Evolutionary conservation across 2,888 invertebrate genomes (phyloP).

Genomic region (Abrostola triplasia): DNA sequence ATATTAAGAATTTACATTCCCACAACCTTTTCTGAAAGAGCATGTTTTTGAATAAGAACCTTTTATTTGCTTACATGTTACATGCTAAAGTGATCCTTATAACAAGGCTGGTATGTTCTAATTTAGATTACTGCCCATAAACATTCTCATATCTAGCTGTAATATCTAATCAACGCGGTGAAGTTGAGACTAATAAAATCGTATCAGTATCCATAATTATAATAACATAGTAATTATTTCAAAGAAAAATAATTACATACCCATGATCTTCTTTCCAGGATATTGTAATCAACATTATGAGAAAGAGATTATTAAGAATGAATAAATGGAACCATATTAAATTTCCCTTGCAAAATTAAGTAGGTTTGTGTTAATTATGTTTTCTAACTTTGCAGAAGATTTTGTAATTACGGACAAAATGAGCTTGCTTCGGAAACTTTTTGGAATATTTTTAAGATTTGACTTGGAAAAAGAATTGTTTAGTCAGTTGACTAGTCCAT

Average conservation of each 20-base stretch:
- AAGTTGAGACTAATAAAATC: neutral
- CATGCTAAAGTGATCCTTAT: neutral
- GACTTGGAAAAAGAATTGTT: constrained; percentile 1
- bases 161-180: neutral
- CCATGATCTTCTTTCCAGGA: neutral
- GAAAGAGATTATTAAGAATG: constrained; percentile 15
- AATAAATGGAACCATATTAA: constrained; percentile 26
- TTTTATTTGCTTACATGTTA: too few relatives aligned
- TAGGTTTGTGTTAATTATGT: constrained; percentile 45
- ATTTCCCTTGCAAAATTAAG: constrained; percentile 25
- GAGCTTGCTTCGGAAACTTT: constrained; percentile 17
- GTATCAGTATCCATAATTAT: neutral
- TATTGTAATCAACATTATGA: constrained; percentile 2
- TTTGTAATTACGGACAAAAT: constrained; percentile 28
- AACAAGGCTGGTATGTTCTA: neutral
- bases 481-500: neutral
- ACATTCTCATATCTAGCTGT: too few relatives aligned
- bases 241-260: neutral
- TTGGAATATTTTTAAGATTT: constrained; percentile 1
- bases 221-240: neutral
- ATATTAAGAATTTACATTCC: too few relatives aligned
- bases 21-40: too few relatives aligned
- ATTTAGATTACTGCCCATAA: too few relatives aligned
- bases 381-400: constrained; percentile 26
- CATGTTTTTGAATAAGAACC: too few relatives aligned